Percentiles rank a stretch among this genome's conserved stretches.
phyloP scores from a whole-genome alignment of 1,140 invertebrate genomes.

The Bombus breviceps region DNA sequence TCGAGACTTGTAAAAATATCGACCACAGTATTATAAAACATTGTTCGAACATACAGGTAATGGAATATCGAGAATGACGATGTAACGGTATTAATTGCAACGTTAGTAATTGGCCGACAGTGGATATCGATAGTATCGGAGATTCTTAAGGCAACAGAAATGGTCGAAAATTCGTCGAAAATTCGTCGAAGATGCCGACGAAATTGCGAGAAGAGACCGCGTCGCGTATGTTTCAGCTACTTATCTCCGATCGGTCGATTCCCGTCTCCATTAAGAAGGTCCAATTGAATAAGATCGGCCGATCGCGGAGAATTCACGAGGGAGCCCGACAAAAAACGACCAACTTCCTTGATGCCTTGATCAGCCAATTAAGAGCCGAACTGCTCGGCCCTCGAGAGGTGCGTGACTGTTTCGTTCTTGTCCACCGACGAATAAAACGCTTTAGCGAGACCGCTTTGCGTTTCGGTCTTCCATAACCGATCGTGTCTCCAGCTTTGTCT shows the following conservation, averaged over 20 bases:
- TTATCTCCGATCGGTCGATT: constrained; percentile 57
- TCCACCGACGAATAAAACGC: neutral
- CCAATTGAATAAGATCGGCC: constrained; percentile 63
- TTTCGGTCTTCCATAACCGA: neutral
- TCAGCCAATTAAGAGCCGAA: constrained; percentile 65
- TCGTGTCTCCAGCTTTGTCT: neutral
- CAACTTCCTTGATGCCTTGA: constrained; percentile 57
- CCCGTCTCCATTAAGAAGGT: constrained; percentile 55
- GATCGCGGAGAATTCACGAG: constrained; percentile 59
- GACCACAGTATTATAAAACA: no score
- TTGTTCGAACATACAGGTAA: no score
- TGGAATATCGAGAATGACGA: no score
- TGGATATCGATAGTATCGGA: no score
- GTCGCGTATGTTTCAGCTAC: neutral
- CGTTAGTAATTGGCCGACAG: neutral
- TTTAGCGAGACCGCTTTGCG: neutral
- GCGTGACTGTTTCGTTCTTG: constrained; percentile 16
- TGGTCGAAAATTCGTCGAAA: constrained; percentile 16
- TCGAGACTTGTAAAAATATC: no score
- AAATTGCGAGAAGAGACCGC: constrained; percentile 30
- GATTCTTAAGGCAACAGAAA: no score
- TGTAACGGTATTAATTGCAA: no score
- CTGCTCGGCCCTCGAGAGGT: neutral
- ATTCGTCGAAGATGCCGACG: neutral
- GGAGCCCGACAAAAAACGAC: constrained; percentile 55